phyloP scores from a whole-genome alignment of 2,888 invertebrate genomes.

The Eulithis testata region DNA sequence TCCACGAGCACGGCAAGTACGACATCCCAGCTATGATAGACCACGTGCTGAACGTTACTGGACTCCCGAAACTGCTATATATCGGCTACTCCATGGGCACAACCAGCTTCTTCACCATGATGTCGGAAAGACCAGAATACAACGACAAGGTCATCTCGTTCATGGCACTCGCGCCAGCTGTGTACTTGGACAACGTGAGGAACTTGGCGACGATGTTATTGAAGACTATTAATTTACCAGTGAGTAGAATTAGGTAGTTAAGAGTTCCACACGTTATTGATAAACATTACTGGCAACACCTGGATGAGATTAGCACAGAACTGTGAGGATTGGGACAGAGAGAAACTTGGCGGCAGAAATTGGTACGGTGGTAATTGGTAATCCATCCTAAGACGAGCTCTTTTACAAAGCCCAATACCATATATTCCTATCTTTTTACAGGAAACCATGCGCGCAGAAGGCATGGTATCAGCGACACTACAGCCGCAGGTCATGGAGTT shows the following conservation, averaged over 20 bases:
- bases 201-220: constrained; percentile 51
- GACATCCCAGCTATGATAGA: constrained; percentile 85
- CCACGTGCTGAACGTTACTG: constrained; percentile 71
- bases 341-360: too few species aligned
- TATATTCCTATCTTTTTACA: constrained; percentile 48
- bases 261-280: not conserved
- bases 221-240: constrained; percentile 58
- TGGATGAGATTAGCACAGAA: too few species aligned
- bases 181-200: constrained; percentile 69
- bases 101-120: constrained; percentile 83
- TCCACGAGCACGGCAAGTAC: constrained; percentile 84
- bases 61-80: constrained; percentile 73
- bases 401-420: too few species aligned
- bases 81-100: constrained; percentile 86
- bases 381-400: too few species aligned
- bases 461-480: constrained; percentile 55
- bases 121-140: constrained; percentile 81
- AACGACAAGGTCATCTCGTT: constrained; percentile 80
- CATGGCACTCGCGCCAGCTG: constrained; percentile 82
- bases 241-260: constrained; percentile 46
- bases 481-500: constrained; percentile 51
- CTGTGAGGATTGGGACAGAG: too few species aligned
- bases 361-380: too few species aligned
- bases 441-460: constrained; percentile 53
- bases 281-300: too few species aligned